Base-by-base conservation (phyloP, 2,113 vertebrate species). In the Procavia capensis region DNA sequence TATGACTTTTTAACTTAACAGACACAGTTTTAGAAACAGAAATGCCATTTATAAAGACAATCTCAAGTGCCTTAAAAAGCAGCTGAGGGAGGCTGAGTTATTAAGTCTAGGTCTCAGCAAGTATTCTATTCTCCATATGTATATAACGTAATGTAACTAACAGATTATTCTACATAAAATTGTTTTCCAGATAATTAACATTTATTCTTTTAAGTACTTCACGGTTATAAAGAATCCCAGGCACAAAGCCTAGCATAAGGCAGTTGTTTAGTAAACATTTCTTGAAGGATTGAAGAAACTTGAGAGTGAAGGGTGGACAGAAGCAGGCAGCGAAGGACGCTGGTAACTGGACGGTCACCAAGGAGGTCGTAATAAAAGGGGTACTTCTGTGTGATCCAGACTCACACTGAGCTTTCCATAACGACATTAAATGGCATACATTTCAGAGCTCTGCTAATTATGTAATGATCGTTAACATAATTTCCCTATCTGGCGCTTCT, bases 101-200 rank as follows among this genome's bases (percentile, higher is more conserved):
- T 57, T 68, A 45, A 66, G 43, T 50, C 34, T 20, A 92, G 54
- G 36, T 72, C 41, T 63, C 57, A 93, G 43, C 31, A 93, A 50
- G 31, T 87, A 92, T 61, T 74, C 27, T 85, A 57, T 25, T 45
- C 59, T 68, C 61, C 61, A 85, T 10, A 92, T 78, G n/a, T 27
- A 74, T 45, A n/a, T 50, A 88, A 82, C 31, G 25, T 43, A 64
- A 50, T 27, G 7, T 78, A n/a, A 93, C 41, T 47, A 80, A 81
- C 64, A 11, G 16, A 61, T 88, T 94, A 79, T 66, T 78, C 79
- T 83, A 88, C 25, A 81, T 85, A 85, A 95, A n/a, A 93, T 43
- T 64, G 66, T 39, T 91, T 94, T 50, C 43, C 19, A 61, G 61
- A 86, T 79, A 88, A 91, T 47, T 72, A 72, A 94, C 90, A 74